A percentile compares a stretch with the other conserved stretches of the same genome.
Evolutionary conservation across 2,113 vertebrate species (phyloP).

Genomic region (Lycaon pictus): DNA sequence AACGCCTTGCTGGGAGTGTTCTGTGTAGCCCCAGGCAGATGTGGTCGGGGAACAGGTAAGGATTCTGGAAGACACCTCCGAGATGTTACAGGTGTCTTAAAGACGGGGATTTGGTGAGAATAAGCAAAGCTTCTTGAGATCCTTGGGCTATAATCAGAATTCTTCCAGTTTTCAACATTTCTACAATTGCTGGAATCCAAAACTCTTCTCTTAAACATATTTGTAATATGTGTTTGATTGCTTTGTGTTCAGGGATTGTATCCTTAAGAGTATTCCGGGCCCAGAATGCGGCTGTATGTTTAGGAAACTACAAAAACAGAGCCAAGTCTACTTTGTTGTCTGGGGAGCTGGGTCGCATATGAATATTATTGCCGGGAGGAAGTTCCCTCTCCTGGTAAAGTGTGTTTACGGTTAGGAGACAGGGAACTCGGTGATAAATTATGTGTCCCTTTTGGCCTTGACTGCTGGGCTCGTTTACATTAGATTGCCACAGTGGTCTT

Average conservation of each 20-base stretch:
- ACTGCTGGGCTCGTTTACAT: background rate
- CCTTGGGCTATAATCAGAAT: background rate
- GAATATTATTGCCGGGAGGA: background rate
- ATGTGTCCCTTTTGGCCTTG: conserved; percentile 25
- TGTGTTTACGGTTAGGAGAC: background rate
- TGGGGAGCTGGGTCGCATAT: background rate
- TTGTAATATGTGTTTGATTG: background rate
- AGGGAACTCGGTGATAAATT: background rate
- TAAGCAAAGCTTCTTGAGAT: background rate
- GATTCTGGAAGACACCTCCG: background rate
- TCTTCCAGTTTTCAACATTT: background rate
- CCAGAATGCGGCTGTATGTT: background rate
- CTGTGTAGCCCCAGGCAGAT: background rate
- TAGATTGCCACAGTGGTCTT: background rate
- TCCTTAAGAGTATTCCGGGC: background rate
- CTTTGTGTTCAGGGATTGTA: background rate
- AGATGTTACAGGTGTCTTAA: background rate
- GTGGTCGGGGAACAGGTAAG: background rate
- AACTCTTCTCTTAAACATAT: background rate
- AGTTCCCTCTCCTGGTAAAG: background rate
- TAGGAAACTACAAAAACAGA: conserved; percentile 14
- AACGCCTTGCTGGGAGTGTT: background rate
- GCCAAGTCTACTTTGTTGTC: background rate
- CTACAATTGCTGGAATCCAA: background rate
- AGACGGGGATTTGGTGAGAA: background rate